Evolutionary conservation across 2,888 invertebrate genomes (phyloP).

Genomic region (Metallyticus violacea): DNA sequence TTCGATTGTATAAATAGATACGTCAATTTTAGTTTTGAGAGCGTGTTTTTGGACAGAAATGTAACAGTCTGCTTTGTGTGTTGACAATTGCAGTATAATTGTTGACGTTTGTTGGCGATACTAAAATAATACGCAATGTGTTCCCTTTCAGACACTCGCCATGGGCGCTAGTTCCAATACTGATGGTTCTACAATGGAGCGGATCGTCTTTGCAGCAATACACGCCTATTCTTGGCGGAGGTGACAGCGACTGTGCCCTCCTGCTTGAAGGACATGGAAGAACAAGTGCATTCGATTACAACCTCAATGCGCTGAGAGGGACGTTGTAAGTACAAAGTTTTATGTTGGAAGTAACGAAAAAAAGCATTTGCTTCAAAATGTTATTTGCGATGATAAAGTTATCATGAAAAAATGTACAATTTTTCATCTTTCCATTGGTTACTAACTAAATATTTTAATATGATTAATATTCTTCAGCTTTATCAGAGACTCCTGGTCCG

Average conservation of each 20-base stretch:
- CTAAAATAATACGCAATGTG: too few species aligned
- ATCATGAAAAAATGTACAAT: too few species aligned
- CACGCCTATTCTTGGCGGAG: slow-evolving; percentile 26
- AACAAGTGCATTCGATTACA: slow-evolving; percentile 80
- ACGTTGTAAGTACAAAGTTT: slow-evolving; percentile 61
- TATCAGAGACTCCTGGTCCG: too few species aligned
- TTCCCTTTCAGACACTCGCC: background rate
- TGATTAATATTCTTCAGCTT: too few species aligned
- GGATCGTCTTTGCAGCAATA: slow-evolving; percentile 11
- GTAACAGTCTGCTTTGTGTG: too few species aligned
- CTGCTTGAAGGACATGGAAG: slow-evolving; percentile 73
- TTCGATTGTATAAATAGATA: background rate
- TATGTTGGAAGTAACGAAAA: background rate
- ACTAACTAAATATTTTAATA: too few species aligned
- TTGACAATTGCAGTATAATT: too few species aligned
- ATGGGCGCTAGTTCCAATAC: background rate
- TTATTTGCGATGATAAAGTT: background rate
- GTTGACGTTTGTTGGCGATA: too few species aligned
- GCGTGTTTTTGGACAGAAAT: background rate
- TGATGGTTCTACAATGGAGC: background rate
- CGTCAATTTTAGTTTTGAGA: background rate
- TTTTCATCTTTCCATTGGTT: too few species aligned
- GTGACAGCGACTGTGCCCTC: slow-evolving; percentile 70
- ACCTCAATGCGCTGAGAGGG: slow-evolving; percentile 77
- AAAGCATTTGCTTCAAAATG: background rate